Percentiles rank a stretch among this genome's conserved stretches.
Evolutionary conservation across 2,113 vertebrate species (phyloP).

Genomic region (Crocuta crocuta): DNA sequence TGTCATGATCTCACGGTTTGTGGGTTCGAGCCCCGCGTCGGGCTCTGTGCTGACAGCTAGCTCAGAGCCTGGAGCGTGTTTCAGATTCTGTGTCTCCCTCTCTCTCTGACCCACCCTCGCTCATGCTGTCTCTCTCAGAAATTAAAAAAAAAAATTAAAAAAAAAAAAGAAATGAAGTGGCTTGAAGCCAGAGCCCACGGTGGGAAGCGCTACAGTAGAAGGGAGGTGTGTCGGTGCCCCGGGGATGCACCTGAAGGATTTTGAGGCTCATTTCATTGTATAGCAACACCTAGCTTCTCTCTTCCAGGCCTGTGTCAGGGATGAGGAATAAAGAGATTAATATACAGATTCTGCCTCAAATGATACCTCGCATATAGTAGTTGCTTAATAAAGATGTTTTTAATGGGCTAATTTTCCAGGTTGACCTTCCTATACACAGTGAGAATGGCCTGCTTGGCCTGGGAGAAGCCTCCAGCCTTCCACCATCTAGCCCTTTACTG

Average conservation of each 20-base stretch:
- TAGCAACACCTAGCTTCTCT: neutral
- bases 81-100: too few species aligned
- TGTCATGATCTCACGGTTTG: too few species aligned
- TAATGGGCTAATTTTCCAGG: neutral
- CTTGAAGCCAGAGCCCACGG: neutral
- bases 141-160: too few species aligned
- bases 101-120: too few species aligned
- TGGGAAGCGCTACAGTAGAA: fast-evolving
- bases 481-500: fast-evolving
- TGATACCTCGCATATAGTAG: neutral
- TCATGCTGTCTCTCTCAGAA: too few species aligned
- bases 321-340: neutral
- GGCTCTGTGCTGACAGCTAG: too few species aligned
- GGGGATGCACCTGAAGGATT: too few species aligned
- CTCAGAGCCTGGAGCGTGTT: too few species aligned
- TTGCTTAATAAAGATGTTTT: neutral
- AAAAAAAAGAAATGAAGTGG: neutral
- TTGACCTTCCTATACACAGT: neutral
- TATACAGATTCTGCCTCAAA: neutral
- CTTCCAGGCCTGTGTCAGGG: neutral
- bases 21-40: too few species aligned
- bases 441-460: neutral
- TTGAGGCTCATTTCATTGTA: neutral
- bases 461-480: neutral
- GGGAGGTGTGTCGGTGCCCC: fast-evolving